phyloP scores from a whole-genome alignment of 2,888 invertebrate genomes.

The Melolontha melolontha region DNA sequence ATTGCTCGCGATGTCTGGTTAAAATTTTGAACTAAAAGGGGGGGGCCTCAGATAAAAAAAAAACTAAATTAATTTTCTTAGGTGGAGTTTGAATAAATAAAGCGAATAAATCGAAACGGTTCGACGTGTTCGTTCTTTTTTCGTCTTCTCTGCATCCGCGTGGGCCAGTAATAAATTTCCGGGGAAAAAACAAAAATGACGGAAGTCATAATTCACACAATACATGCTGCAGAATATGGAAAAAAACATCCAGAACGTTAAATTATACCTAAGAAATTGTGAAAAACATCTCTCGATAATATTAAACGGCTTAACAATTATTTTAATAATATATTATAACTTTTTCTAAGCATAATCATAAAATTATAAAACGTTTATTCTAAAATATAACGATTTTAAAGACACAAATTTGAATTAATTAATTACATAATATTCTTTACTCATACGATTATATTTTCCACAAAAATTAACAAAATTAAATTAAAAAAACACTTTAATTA shows the following conservation, averaged over 20 bases:
- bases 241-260: constrained; percentile 9
- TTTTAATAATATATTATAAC: too few relatives aligned
- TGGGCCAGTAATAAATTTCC: constrained; percentile 21
- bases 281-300: too few relatives aligned
- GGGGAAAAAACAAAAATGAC: constrained; percentile 29
- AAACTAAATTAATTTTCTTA: constrained; percentile 32
- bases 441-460: too few relatives aligned
- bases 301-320: too few relatives aligned
- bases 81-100: constrained; percentile 25
- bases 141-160: constrained; percentile 10
- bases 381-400: too few relatives aligned
- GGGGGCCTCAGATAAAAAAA: neutral
- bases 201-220: constrained; percentile 17
- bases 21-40: constrained; percentile 18
- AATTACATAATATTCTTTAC: too few relatives aligned
- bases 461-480: too few relatives aligned
- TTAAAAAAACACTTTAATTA: too few relatives aligned
- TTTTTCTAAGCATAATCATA: too few relatives aligned
- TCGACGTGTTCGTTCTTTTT: constrained; percentile 23
- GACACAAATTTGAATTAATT: too few relatives aligned
- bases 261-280: too few relatives aligned
- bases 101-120: constrained; percentile 18
- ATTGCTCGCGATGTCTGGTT: constrained; percentile 26
- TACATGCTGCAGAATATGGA: constrained; percentile 16
- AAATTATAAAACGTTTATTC: too few relatives aligned